A percentile compares a stretch with the other conserved stretches of the same genome.
Evolutionary conservation across 1,140 invertebrate genomes (phyloP).

Genomic region (Macrostomum lignano): DNA sequence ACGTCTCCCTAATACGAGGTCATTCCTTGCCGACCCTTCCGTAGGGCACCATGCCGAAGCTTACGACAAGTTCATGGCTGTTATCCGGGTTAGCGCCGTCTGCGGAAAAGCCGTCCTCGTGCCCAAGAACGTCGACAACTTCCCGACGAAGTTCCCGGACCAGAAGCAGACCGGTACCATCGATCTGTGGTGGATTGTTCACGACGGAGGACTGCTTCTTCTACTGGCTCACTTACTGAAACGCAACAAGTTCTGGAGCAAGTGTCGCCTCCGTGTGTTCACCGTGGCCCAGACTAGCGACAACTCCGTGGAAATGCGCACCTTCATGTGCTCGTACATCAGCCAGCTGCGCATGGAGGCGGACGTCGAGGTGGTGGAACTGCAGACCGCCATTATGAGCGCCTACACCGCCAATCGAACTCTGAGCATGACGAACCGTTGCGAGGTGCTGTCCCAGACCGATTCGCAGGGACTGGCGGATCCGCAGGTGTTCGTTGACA

Average conservation of each 20-base stretch:
- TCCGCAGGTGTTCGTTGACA: too few species aligned
- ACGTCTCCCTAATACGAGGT: too few species aligned
- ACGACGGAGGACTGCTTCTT: conserved; percentile 78
- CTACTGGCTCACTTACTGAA: conserved; percentile 66
- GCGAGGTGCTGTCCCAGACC: too few species aligned
- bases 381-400: too few species aligned
- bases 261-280: conserved; percentile 78
- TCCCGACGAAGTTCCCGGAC: conserved; percentile 35
- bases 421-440: too few species aligned
- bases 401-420: too few species aligned
- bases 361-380: conserved; percentile 90
- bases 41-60: too few species aligned
- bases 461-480: too few species aligned
- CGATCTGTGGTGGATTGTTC: conserved; percentile 91
- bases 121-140: conserved; percentile 81
- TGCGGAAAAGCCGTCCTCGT: conserved; percentile 41
- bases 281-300: conserved; percentile 86
- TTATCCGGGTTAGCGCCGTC: too few species aligned
- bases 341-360: conserved; percentile 79
- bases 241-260: conserved; percentile 64
- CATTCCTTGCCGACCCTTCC: too few species aligned
- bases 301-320: conserved; percentile 92
- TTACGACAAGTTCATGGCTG: too few species aligned
- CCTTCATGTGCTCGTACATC: conserved; percentile 72
- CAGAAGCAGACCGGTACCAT: conserved; percentile 39